Evolutionary conservation across 2,888 invertebrate genomes (phyloP), one percentile per base, ranked within the genome.

Genomic region (Drosophila kuntzei): DNA sequence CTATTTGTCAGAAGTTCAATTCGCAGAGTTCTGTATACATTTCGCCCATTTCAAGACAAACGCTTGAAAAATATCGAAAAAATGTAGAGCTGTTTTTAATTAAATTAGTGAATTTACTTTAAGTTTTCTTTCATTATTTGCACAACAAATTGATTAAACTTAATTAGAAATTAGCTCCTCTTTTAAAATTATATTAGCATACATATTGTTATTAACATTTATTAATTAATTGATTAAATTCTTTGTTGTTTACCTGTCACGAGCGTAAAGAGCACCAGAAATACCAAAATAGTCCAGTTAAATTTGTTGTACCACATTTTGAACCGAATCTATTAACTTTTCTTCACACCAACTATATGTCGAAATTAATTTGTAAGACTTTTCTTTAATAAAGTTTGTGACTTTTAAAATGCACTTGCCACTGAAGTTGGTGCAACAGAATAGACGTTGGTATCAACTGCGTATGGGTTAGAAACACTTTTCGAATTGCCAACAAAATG

Each of bases 401-500:
- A 53, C 25, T 53, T 22, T 49, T 22, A 14, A 8, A n/a, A 49
- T 44, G 29, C 69, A 68, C 59, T 64, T 58, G 57, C 63, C 63
- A 63, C 54, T 29, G 49, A 65, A 73, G 46, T 83, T 62, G 32
- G 44, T 63, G 62, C 60, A 78, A 72, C 62, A 62, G 29, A 29
- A 58, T 44, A 9, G 18, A 47, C 29, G 41, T 60, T 8, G 25
- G n/a, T 54, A 41, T 51, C 20, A 27, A 49, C 32, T 70, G 71
- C 51, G 59, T 60, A 12, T 53, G 47, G 65, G 63, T 51, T 68
- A 70, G 58, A 69, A 70, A 71, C 71, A 69, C 74, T 84, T 75
- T 81, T 80, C 55, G 77, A 80, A 89, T 88, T 81, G 83, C 68
- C 76, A 81, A 58, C 71, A 71, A 81, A 82, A 71, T 80, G 85